These are phyloP conservation scores for Ferdinandea cuprea DNA, from an alignment of 2,888 invertebrate genomes.

Conservation along the genomic window DNA sequence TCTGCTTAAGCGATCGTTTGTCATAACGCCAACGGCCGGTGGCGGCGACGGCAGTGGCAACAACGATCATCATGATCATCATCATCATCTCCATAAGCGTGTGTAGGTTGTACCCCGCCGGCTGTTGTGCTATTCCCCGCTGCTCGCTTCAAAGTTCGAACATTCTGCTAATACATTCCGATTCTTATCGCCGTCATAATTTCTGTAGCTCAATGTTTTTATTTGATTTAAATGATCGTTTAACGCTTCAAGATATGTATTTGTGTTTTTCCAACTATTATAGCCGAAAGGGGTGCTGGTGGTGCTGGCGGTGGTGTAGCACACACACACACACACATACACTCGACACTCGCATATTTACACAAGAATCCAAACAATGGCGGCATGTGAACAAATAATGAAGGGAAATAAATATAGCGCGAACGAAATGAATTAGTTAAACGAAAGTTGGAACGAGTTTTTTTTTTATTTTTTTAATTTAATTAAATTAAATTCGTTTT, in stretches of 20 bases:
- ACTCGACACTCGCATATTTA: conserved; percentile 4
- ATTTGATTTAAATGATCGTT: conserved; percentile 62
- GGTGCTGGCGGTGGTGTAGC: background rate
- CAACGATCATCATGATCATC: conserved; percentile 3
- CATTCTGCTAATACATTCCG: conserved; percentile 39
- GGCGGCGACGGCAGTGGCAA: background rate
- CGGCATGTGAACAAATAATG: conserved; percentile 55
- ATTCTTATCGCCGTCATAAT: conserved; percentile 58
- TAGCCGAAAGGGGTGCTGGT: too few relatives aligned
- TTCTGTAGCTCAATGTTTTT: conserved; percentile 44
- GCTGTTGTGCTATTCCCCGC: background rate
- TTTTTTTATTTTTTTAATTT: too few relatives aligned
- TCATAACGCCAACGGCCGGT: conserved; percentile 24
- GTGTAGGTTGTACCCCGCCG: conserved; percentile 35
- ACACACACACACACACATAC: conserved; percentile 1
- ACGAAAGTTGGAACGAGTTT: conserved; percentile 43
- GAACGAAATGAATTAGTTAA: conserved; percentile 49
- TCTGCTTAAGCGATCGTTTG: conserved; percentile 10
- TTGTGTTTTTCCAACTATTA: background rate
- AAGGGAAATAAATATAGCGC: conserved; percentile 41
- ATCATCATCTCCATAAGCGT: conserved; percentile 14
- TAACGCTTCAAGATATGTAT: conserved; percentile 56
- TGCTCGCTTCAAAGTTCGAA: background rate
- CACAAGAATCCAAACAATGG: conserved; percentile 39
- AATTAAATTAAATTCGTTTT: background rate